Evolutionary conservation across 2,797 vertebrate species (phyloP).

Genomic region (Acanthurus tractus): DNA sequence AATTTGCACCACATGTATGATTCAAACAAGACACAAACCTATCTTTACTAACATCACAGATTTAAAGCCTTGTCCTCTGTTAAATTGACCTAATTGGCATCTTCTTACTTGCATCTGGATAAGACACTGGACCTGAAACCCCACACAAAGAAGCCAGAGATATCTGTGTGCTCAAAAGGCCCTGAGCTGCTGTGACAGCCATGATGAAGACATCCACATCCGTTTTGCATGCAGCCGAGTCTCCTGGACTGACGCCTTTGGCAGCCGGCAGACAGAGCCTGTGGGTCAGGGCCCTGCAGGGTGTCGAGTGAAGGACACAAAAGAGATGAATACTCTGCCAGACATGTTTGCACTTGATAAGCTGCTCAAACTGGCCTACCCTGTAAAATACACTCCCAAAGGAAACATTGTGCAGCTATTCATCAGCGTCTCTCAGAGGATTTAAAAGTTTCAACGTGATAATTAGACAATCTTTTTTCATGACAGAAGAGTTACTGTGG

Average conservation of each 20-base stretch:
- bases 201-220: constrained; percentile 74
- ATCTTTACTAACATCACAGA: constrained; percentile 21
- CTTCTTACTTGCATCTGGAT: constrained; percentile 9
- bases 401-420: constrained; percentile 17
- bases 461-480: constrained; percentile 12
- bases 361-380: constrained; percentile 41
- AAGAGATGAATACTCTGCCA: constrained; percentile 57
- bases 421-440: constrained; percentile 19
- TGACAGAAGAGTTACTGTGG: constrained; percentile 12
- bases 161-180: constrained; percentile 56
- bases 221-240: constrained; percentile 48
- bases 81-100: constrained; percentile 63
- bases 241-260: constrained; percentile 57
- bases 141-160: constrained; percentile 63
- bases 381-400: constrained; percentile 36
- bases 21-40: background rate
- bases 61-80: constrained; percentile 48
- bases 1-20: constrained; percentile 12
- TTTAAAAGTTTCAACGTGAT: constrained; percentile 34
- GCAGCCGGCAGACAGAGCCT: constrained; percentile 57
- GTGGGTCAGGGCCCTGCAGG: constrained; percentile 47
- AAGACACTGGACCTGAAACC: constrained; percentile 50
- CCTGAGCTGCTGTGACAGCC: constrained; percentile 63
- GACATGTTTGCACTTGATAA: constrained; percentile 60
- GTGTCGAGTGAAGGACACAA: constrained; percentile 66